phyloP scores from a whole-genome alignment of 1,140 invertebrate genomes.

The Heliconius eleuchia region DNA sequence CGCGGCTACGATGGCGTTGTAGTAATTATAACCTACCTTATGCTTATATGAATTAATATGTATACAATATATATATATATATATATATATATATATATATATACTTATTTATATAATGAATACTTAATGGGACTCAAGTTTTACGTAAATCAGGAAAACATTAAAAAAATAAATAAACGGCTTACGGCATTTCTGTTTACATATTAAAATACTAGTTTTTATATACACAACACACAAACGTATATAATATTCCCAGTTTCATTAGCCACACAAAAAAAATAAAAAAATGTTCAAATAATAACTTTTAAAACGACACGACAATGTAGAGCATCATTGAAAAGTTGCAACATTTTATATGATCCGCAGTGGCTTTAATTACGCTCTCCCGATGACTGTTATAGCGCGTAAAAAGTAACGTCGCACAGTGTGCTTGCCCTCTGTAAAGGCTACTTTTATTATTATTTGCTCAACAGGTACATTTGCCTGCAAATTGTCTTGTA shows the following conservation, averaged over 20 bases:
- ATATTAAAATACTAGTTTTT: too few species aligned
- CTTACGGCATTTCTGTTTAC: too few species aligned
- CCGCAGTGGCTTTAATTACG: slow-evolving; percentile 53
- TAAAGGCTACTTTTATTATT: slow-evolving; percentile 57
- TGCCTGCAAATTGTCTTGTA: slow-evolving; percentile 25
- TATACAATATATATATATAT: too few species aligned
- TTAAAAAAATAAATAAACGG: too few species aligned
- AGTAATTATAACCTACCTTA: too few species aligned
- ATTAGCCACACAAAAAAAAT: background rate
- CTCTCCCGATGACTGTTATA: slow-evolving; percentile 49
- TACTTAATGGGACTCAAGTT: too few species aligned
- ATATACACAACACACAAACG: background rate
- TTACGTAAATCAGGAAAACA: too few species aligned
- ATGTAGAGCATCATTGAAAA: slow-evolving; percentile 41
- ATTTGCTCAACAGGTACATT: slow-evolving; percentile 59
- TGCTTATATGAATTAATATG: too few species aligned
- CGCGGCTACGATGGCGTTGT: too few species aligned
- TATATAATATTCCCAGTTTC: background rate
- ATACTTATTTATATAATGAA: too few species aligned
- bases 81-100: too few species aligned
- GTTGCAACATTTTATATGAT: slow-evolving; percentile 50
- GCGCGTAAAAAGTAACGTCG: slow-evolving; percentile 50
- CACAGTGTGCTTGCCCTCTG: slow-evolving; percentile 44
- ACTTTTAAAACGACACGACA: slow-evolving; percentile 17
- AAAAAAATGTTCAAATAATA: background rate